These are phyloP conservation scores for Steinernema carpocapsae DNA, from an alignment of 2,888 invertebrate species.

Conservation along the genomic window DNA sequence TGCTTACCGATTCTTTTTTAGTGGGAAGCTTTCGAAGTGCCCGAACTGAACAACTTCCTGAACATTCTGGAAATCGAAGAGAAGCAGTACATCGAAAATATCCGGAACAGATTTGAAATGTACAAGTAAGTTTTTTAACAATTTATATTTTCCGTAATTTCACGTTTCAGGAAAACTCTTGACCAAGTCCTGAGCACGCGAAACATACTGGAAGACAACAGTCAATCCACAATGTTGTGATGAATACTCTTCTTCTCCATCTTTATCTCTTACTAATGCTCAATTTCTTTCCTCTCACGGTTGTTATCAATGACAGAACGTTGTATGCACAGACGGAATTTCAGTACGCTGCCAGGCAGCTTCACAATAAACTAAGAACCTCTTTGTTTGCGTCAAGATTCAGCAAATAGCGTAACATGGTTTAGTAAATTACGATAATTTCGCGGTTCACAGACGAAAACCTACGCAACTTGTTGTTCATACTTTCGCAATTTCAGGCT, in stretches of 20 bases:
- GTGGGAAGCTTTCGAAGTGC: slow-evolving; percentile 74
- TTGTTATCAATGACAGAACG: slow-evolving; percentile 9
- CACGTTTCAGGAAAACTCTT: neutral
- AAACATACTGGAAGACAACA: neutral
- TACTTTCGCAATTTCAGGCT: no score
- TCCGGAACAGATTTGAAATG: slow-evolving; percentile 71
- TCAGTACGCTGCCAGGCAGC: slow-evolving; percentile 27
- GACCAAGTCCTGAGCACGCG: neutral
- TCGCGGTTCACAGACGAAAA: no score
- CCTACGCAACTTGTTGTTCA: no score
- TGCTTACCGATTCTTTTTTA: no score
- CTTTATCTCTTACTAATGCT: slow-evolving; percentile 12
- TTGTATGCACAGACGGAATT: slow-evolving; percentile 21
- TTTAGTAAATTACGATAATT: no score
- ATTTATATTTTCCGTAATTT: neutral
- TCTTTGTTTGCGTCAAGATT: neutral
- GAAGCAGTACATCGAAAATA: slow-evolving; percentile 72
- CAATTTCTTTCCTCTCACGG: slow-evolving; percentile 27
- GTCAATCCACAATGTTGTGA: slow-evolving; percentile 6
- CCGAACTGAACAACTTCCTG: slow-evolving; percentile 74
- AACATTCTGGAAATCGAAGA: slow-evolving; percentile 73
- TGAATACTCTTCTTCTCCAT: no score
- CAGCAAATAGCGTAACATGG: no score
- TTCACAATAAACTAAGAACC: neutral
- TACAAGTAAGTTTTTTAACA: slow-evolving; percentile 48